Base-by-base conservation (phyloP, 2,797 vertebrate species). In the Hoplostethus atlanticus region DNA sequence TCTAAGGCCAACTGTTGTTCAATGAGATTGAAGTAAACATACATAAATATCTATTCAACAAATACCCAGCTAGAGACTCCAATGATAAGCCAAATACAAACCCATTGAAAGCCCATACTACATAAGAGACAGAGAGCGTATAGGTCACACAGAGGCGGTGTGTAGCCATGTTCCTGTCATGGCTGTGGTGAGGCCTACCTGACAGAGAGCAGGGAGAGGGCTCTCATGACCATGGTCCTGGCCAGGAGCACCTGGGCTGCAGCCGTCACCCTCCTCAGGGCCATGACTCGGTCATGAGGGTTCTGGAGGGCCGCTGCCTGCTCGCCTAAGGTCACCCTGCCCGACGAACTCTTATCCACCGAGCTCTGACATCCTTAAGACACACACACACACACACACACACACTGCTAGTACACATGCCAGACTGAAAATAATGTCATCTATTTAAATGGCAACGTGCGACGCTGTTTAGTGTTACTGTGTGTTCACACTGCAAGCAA, bases 151-250 rank as follows among this genome's bases (percentile, higher is more conserved):
- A 16, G 59, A 25, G 11, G 8, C 54, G 10, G 48, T 2, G 51
- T 60, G 25, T 54, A 65, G 44, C 15, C 9, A 2, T 30, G 6
- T 30, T 55, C 15, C 42, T 6, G 42, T 34, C 12, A 28, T 5
- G 8, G 13, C 42, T 44, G 42, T 44, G 42, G 3, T 44, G 42
- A 44, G 4, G 13, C 5, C 25, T 84, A 93, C 92, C 91, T 93
- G 87, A 93, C 92, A 0, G 98, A 99, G n/a, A 99, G 92, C 48
- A 99, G 95, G 0, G 98, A 99, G 68, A 99, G 94, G 0, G 98
- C 97, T 84, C 98, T 95, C 98, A 99, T 99, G 81, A 99, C 98
- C 98, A 99, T 99, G n/a, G 97, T 99, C 84, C 98, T 93, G 73
- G 98, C 97, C 77, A 99, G 92, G 57, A 99, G 95, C 51, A 99